Evolutionary conservation across 1,140 invertebrate species (phyloP), one percentile per base, ranked within the genome.

Genomic region (Tribolium castaneum): DNA sequence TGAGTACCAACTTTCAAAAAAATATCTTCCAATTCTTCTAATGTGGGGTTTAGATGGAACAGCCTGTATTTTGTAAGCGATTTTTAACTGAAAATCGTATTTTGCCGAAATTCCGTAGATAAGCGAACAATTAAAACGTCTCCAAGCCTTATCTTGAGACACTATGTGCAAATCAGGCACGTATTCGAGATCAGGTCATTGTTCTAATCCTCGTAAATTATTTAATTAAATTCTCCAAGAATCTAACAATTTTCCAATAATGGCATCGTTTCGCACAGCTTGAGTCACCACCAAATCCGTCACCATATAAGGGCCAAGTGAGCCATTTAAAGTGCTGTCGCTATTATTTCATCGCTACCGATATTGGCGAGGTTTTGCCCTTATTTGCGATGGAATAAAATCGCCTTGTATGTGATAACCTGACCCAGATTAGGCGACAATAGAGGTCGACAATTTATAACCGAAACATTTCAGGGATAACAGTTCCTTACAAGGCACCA

Each of bases 291-390:
- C 59, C 25, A 66, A 66, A 66, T 66, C 30, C 25, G 30, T 66
- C 14, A 5, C 59, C 59, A 66, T 66, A 39, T 39, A 66, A 25
- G 59, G 56, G 19, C 56, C 12, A 62, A 62, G 7, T 62, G 7
- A 62, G 7, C 56, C 56, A 30, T 62, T 35, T 35, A 62, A 30
- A 62, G 56, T 9, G 10, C 30, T 14, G 56, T 16, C 6, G 14
- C 3, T 30, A 59, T 66, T 66, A 66, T 66, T 66, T 35, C 59
- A 66, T 66, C 59, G 59, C 13, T 25, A 22, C 22, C 14, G 56
- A 62, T 62, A 34, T 62, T 62, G 25, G 56, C 56, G 59, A 66
- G 59, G 59, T 66, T 66, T 66, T 66, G 59, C 59, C 59, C 59
- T 66, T 66, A 66, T 66, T 66, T 66, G 59, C 30, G 14, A n/a